Conservation (phyloP, 1,140 invertebrate genomes). For the Brachionus calyciflorus region DNA sequence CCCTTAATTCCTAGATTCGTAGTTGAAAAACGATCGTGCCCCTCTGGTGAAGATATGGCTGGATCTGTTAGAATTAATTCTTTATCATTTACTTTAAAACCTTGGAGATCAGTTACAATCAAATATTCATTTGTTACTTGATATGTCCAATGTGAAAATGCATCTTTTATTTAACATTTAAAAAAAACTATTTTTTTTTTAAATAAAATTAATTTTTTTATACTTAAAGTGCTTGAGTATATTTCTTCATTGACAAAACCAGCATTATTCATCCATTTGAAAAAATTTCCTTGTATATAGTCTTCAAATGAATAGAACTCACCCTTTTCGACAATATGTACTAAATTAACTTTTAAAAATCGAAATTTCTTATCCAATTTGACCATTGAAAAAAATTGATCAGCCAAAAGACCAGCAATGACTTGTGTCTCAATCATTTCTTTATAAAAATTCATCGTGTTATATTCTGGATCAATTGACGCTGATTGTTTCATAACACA, state of each 20-base stretch:
- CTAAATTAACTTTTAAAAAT: not conserved
- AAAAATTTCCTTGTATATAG: not conserved
- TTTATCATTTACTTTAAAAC: not conserved
- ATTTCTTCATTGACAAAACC: not conserved
- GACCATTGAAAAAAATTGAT: not conserved
- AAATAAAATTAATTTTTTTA: no score
- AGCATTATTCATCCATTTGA: conserved; percentile 26
- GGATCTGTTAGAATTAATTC: conserved; percentile 9
- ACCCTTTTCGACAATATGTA: not conserved
- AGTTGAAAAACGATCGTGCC: not conserved
- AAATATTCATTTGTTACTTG: no score
- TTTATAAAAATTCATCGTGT: not conserved
- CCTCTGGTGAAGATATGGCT: not conserved
- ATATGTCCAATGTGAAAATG: no score
- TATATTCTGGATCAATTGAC: not conserved
- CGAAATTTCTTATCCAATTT: not conserved
- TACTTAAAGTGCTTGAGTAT: conserved; percentile 21
- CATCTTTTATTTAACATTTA: no score
- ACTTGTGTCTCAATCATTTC: conserved; percentile 5
- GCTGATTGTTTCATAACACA: conserved; percentile 3
- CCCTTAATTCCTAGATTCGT: not conserved
- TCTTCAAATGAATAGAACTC: not conserved
- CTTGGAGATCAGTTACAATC: no score
- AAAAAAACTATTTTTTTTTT: no score
- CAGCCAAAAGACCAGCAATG: not conserved